Base-by-base conservation (phyloP, 2,797 vertebrate genomes). In the Spheniscus humboldti region DNA sequence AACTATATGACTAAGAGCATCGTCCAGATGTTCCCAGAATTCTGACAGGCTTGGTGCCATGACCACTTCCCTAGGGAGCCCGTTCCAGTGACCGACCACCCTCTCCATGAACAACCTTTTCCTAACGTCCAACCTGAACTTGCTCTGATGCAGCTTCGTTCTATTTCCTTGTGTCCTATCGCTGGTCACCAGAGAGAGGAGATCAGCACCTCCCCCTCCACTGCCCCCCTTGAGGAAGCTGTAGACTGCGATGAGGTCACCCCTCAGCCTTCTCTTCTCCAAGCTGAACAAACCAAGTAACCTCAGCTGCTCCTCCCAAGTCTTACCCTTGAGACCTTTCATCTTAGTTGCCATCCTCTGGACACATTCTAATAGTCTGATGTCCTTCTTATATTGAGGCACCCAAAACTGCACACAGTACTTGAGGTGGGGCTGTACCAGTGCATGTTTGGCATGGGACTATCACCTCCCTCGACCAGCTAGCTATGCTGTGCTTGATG, bases 111-210 rank as follows among this genome's bases (percentile, higher is more conserved):
- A 74, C 28, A 67, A 20, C 4, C 11, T 55, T 67, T 78, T 78
- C 23, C 13, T 55, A 43, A 67, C 48, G 19, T 55, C 53, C 15
- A 6, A 1, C 13, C 11, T 43, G 27, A 73, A 67, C 24, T 67
- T 66, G 1, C 11, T 15, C 56, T 37, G 48, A 11, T 6, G 12
- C 33, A 37, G 14, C 27, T 78, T 78, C 12, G 7, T 55, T 35
- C 14, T 27, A 20, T 55, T 78, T 24, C 28, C 19, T 73, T 0
- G 0, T 24, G 13, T 53, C 25, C n/a, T 71, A 0, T 66, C 0
- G 0, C 25, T 72, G 52, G 25, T 59, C 28, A 41, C 14, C 71
- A 31, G 50, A 63, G 56, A 56, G 20, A 57, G 18, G 33, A 78
- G 48, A 63, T 52, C 35, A 60, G 6, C 62, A 33, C 31, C 18